Evolutionary conservation across 2,113 vertebrate genomes (phyloP), one percentile per base, ranked within the genome.

Genomic region (Cichladusa arquata): DNA sequence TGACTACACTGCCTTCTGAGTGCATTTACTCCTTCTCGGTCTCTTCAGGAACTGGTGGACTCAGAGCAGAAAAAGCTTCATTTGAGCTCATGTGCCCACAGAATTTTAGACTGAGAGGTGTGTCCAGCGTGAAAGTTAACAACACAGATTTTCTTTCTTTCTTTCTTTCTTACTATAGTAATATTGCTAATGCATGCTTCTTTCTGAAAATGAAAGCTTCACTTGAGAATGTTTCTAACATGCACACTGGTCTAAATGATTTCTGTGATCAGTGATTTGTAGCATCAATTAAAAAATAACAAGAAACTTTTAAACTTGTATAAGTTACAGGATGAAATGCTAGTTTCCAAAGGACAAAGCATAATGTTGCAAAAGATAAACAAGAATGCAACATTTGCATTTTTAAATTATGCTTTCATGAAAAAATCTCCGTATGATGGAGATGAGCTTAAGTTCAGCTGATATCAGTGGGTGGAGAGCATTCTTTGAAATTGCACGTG

Each of bases 101-200:
- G 50, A 81, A 56, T 45, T 72, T 70, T 54, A 62, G 81, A 66
- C n/a, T 10, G 20, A 66, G 65, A 66, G 25, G 19, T n/a, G 18
- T 4, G 6, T 29, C 22, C 42, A 53, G 13, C 0, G 0, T 66
- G 20, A 16, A 81, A 81, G 16, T 28, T 93, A 58, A 33, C 14
- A 19, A 53, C 14, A 51, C 17, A 57, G n/a, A 57, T 45, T n/a
- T 56, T 23, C 2, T 7, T 47, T 47, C 19, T 20, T 45, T n/a
- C 17, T 61, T 81, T 50, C 14, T 54, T 65, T 61, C 3, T 33
- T 38, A 31, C 44, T 26, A 5, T 23, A 16, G 31, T n/a, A 44
- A 29, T 45, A 47, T 62, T n/a, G 11, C 9, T 36, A 31, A 74
- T 62, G 48, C 5, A 2, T 50, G 34, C 36, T 33, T 67, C 18